Evolutionary conservation across 2,797 vertebrate genomes (phyloP), one percentile per base, ranked within the genome.

Genomic region (Tragelaphus oryx): DNA sequence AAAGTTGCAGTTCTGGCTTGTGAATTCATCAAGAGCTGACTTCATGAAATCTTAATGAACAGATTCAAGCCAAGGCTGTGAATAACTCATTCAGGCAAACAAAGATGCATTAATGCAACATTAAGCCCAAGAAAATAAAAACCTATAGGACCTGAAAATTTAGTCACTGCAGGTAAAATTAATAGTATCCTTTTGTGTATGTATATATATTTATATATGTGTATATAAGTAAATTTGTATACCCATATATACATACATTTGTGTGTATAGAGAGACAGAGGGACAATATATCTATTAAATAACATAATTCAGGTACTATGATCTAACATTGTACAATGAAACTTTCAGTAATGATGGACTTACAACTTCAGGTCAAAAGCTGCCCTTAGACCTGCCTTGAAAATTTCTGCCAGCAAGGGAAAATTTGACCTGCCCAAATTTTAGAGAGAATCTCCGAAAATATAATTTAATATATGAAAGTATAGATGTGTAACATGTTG

Each of bases 21-120:
- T 94, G 96, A 97, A 97, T 98, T 98, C 95, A 95, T 98, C 97
- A 97, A 96, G 89, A 7, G 0, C 96, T 97, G 97, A 93, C 97
- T 98, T 98, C 93, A 65, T 97, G 96, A 97, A 98, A 98, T 92
- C 55, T 96, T 96, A 98, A 97, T 96, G 97, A 97, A 98, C 54
- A 96, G 91, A 96, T 95, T 88, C 76, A 8, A 96, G 76, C 89
- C 60, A 93, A 86, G 97, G 91, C 94, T 89, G 62, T 17, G 93
- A 75, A 78, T 87, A 97, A 93, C 86, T 96, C 71, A 93, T 65
- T 94, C 96, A 97, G 89, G 90, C 89, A 97, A 93, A 87, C 82
- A 84, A 97, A 97, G 96, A 94, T 96, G 93, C 94, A 78, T 88
- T 90, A 97, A 96, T 88, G 54, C 94, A 88, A 90, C 91, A 85